These are phyloP conservation scores for Turnix velox DNA, from an alignment of 2,113 vertebrate species.

Conservation along the genomic window DNA sequence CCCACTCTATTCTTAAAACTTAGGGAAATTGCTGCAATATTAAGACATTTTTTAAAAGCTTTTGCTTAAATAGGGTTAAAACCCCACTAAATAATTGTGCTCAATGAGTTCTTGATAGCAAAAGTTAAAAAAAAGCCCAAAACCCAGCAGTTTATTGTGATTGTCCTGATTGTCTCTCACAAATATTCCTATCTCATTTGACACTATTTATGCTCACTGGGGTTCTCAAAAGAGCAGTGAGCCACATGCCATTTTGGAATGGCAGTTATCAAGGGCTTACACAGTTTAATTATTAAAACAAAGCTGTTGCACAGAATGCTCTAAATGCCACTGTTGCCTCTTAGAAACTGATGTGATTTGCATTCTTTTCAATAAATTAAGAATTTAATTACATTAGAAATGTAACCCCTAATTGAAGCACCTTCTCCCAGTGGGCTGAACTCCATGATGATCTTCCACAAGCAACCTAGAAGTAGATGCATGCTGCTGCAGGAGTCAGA, in stretches of 20 bases:
- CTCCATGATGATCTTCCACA: background rate
- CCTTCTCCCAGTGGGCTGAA: background rate
- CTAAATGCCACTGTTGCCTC: background rate
- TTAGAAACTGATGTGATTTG: slow-evolving; percentile 27
- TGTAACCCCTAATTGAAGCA: slow-evolving; percentile 55
- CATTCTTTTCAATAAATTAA: slow-evolving; percentile 47
- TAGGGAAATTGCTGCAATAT: background rate
- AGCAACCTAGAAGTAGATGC: background rate
- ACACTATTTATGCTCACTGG: background rate
- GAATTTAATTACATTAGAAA: slow-evolving; percentile 61
- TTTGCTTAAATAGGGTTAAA: background rate
- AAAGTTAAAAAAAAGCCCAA: background rate
- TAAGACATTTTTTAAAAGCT: background rate
- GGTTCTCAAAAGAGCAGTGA: background rate
- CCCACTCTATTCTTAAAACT: background rate
- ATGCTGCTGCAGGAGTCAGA: background rate
- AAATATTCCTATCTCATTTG: background rate
- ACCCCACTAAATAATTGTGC: background rate
- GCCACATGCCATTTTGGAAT: background rate
- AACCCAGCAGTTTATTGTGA: background rate
- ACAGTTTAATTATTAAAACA: slow-evolving; percentile 18
- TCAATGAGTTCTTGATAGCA: background rate
- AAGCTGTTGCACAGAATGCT: background rate
- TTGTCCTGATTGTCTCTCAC: background rate
- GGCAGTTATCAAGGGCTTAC: background rate